Percentiles rank a stretch among this genome's conserved stretches.
These are phyloP conservation scores for Aphelenchoides bicaudatus DNA, from an alignment of 2,888 invertebrate species.

Conservation along the genomic window DNA sequence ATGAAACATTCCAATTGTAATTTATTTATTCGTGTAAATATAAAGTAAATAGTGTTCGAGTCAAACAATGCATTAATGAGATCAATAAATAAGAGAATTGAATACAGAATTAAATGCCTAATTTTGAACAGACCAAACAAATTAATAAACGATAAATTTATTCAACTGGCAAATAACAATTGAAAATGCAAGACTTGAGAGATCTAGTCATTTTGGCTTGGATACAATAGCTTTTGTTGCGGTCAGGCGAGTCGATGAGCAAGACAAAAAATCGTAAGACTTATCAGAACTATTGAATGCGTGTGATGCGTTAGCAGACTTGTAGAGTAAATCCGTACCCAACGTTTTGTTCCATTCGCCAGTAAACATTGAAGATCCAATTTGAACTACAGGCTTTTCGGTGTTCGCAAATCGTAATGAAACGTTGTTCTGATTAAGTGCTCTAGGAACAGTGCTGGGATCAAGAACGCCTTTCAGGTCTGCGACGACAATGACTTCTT, in stretches of 20 bases:
- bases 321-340: conserved; percentile 45
- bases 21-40: no score
- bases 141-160: no score
- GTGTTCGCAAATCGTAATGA: conserved; percentile 34
- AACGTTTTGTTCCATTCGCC: conserved; percentile 44
- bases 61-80: no score
- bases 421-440: conserved; percentile 31
- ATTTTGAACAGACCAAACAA: no score
- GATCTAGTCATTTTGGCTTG: no score
- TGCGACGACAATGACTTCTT: conserved; percentile 42
- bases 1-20: no score
- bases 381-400: conserved; percentile 42
- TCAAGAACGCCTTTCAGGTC: conserved; percentile 51
- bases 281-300: not conserved
- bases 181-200: no score
- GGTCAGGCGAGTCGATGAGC: conserved; percentile 15
- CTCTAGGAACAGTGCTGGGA: conserved; percentile 39
- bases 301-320: no score
- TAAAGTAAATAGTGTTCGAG: no score
- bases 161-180: no score
- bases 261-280: conserved; percentile 13
- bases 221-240: conserved; percentile 16
- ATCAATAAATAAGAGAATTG: no score
- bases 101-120: no score
- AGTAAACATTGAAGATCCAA: conserved; percentile 45